These are phyloP conservation scores for Crotalus tigris DNA, from an alignment of 2,113 vertebrate genomes.

Conservation along the genomic window DNA sequence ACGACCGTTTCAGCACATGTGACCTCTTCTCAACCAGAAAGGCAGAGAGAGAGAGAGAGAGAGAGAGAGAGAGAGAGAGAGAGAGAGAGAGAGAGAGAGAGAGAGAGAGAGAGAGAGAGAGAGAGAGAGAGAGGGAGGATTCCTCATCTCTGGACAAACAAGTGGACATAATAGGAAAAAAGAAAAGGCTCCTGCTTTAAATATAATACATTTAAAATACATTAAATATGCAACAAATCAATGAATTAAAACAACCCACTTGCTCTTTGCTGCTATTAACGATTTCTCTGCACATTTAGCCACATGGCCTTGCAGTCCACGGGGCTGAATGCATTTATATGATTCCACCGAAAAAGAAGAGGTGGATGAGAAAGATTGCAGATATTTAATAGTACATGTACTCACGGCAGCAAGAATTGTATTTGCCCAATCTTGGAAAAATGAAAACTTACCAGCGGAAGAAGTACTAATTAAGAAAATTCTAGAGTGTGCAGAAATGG, in stretches of 20 bases:
- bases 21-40: not conserved
- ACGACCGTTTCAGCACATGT: not conserved
- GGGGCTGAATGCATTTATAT: not conserved
- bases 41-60: not conserved
- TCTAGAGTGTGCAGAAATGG: too few relatives aligned
- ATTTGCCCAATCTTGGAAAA: too few relatives aligned
- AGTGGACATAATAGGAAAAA: not conserved
- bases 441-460: too few relatives aligned
- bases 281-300: not conserved
- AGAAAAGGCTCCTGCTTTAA: not conserved
- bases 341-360: not conserved
- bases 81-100: not conserved
- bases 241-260: not conserved
- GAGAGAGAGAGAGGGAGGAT: too few relatives aligned
- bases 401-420: too few relatives aligned
- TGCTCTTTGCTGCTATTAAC: not conserved
- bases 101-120: not conserved
- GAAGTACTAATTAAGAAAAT: too few relatives aligned
- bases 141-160: not conserved
- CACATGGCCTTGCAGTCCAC: accelerated
- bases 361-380: too few relatives aligned
- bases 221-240: not conserved
- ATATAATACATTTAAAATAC: not conserved
- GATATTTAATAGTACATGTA: too few relatives aligned
- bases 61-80: not conserved